phyloP scores from a whole-genome alignment of 2,797 vertebrate genomes.

The Dicrostonyx torquatus region DNA sequence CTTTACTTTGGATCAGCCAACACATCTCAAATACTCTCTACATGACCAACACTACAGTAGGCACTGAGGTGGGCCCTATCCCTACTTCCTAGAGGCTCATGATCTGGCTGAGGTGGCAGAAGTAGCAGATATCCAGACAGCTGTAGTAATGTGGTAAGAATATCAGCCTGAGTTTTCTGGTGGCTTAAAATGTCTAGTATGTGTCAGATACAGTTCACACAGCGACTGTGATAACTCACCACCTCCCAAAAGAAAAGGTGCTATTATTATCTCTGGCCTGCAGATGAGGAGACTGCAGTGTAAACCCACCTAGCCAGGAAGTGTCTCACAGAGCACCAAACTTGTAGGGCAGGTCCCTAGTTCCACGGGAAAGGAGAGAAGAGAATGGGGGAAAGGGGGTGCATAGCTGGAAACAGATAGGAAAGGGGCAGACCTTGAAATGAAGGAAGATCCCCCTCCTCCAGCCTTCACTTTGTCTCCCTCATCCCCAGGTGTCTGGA shows the following conservation, averaged over 20 bases:
- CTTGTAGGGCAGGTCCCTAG: neutral
- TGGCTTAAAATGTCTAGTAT: neutral
- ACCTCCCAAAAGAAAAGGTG: neutral
- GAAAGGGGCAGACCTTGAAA: neutral
- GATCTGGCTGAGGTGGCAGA: neutral
- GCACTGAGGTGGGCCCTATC: accelerated
- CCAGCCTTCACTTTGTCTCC: neutral
- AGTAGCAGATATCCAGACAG: neutral
- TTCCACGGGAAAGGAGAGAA: neutral
- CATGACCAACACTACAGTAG: neutral
- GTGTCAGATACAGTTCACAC: neutral
- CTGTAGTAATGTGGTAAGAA: accelerated
- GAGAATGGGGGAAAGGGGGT: neutral
- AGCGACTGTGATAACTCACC: neutral
- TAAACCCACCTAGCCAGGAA: neutral
- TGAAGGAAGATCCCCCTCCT: neutral
- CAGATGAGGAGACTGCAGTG: neutral
- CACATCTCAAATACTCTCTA: neutral
- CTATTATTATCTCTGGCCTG: neutral
- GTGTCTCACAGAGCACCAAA: neutral
- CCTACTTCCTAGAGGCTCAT: neutral
- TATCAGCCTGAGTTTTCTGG: neutral
- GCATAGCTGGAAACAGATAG: neutral
- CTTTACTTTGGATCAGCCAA: neutral
- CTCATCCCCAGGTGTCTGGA: neutral